These are phyloP conservation scores for Cyclopterus lumpus DNA, from an alignment of 2,797 vertebrate genomes.

Conservation along the genomic window DNA sequence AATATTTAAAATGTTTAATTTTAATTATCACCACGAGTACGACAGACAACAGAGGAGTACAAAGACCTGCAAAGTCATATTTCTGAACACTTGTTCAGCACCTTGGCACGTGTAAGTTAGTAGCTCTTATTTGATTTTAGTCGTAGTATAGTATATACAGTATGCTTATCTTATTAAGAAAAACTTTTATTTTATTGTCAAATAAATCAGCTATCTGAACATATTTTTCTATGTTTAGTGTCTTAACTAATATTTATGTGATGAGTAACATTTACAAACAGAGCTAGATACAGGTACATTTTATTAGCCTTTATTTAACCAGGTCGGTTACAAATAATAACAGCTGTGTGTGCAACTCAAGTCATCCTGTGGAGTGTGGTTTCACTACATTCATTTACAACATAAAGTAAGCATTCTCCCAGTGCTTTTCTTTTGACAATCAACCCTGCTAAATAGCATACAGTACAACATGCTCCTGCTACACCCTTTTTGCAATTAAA, in stretches of 20 bases:
- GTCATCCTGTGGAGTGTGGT: background rate
- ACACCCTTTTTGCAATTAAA: background rate
- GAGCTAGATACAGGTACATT: background rate
- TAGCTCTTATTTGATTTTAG: background rate
- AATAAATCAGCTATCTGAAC: background rate
- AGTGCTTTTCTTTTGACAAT: conserved; percentile 7
- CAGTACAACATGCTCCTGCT: background rate
- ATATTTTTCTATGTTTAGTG: background rate
- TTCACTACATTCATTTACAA: background rate
- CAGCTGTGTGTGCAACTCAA: background rate
- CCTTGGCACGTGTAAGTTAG: background rate
- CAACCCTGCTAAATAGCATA: background rate
- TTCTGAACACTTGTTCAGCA: background rate
- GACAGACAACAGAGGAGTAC: too few relatives aligned
- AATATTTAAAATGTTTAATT: too few relatives aligned
- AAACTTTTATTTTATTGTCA: background rate
- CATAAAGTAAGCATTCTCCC: background rate
- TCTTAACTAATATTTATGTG: background rate
- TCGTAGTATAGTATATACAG: background rate
- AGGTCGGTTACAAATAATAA: background rate
- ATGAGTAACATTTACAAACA: background rate
- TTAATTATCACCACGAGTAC: too few relatives aligned
- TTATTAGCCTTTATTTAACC: too few relatives aligned
- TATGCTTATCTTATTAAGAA: background rate
- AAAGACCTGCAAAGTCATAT: background rate